Conservation (phyloP, 1,140 invertebrate genomes). For the Stegodyphus dumicola region DNA sequence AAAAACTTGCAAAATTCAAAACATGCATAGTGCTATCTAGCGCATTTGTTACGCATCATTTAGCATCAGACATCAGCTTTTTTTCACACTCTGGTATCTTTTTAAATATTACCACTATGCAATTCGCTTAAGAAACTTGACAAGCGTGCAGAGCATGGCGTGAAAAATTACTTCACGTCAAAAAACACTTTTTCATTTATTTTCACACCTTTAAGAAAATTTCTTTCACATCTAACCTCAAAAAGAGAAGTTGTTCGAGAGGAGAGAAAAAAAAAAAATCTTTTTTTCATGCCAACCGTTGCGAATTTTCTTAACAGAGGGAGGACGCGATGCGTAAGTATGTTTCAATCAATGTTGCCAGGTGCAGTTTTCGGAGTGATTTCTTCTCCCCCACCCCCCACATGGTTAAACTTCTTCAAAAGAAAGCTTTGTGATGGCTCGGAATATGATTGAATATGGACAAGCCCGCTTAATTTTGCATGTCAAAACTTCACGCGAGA, state of each 20-base stretch:
- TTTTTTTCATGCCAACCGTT: slow-evolving; percentile 25
- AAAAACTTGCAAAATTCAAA: too few species aligned
- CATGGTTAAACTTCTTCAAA: too few species aligned
- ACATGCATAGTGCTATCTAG: slow-evolving; percentile 1
- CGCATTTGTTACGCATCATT: slow-evolving; percentile 49
- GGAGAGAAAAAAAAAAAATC: background rate
- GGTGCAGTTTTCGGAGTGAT: slow-evolving; percentile 1
- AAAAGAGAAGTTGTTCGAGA: slow-evolving; percentile 1
- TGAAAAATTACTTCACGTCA: slow-evolving; percentile 61
- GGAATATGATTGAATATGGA: too few species aligned
- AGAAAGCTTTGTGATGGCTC: too few species aligned
- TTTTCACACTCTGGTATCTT: slow-evolving; percentile 13
- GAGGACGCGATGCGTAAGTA: slow-evolving; percentile 46
- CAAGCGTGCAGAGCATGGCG: slow-evolving; percentile 44
- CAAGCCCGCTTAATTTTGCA: too few species aligned
- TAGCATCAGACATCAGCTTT: slow-evolving; percentile 25
- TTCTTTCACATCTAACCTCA: slow-evolving; percentile 2
- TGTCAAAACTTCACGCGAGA: too few species aligned
- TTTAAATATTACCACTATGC: slow-evolving; percentile 47
- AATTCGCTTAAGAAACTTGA: slow-evolving; percentile 51
- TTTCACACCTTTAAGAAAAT: slow-evolving; percentile 53
- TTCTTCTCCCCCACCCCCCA: too few species aligned
- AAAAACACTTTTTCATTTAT: slow-evolving; percentile 60
- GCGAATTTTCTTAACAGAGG: background rate
- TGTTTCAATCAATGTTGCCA: slow-evolving; percentile 56